These are phyloP conservation scores for Rousettus madagascariensis DNA, from an alignment of 2,797 vertebrate genomes.

Conservation along the genomic window DNA sequence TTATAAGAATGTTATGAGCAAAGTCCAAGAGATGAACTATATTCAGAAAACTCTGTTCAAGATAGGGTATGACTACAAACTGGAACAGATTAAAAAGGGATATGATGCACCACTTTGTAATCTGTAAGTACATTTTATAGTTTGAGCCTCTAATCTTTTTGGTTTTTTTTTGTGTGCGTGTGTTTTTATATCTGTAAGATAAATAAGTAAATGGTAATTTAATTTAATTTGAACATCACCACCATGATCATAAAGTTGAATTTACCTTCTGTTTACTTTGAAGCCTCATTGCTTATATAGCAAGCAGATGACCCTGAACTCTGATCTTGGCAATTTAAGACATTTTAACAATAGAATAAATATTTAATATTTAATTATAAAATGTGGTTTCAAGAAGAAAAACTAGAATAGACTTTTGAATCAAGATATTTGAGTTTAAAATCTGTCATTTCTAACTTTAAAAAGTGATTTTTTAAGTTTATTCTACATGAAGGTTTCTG, in stretches of 20 bases:
- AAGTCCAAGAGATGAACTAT: constrained; percentile 98
- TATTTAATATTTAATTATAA: constrained; percentile 30
- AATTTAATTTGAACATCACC: constrained; percentile 16
- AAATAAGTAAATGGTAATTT: constrained; percentile 12
- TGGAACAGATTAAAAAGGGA: constrained; percentile 95
- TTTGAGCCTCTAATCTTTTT: not conserved
- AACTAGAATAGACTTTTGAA: constrained; percentile 6
- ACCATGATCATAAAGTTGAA: not conserved
- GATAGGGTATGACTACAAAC: constrained; percentile 96
- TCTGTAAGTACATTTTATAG: constrained; percentile 86
- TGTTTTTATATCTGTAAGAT: constrained; percentile 27
- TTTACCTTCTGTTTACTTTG: constrained; percentile 3
- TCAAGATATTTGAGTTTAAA: constrained; percentile 11
- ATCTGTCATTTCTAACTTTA: not conserved
- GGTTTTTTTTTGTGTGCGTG: no score
- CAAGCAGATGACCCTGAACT: not conserved
- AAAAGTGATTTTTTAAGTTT: not conserved
- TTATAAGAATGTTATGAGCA: constrained; percentile 98
- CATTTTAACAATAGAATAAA: constrained; percentile 25
- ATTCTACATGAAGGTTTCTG: not conserved
- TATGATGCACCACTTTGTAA: constrained; percentile 98
- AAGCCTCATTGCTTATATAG: not conserved
- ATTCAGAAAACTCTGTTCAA: constrained; percentile 96
- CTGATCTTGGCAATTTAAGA: not conserved
- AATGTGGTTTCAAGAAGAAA: constrained; percentile 27